Conservation (phyloP, 2,797 vertebrate species). For the Hypotaenidia philippensis region DNA sequence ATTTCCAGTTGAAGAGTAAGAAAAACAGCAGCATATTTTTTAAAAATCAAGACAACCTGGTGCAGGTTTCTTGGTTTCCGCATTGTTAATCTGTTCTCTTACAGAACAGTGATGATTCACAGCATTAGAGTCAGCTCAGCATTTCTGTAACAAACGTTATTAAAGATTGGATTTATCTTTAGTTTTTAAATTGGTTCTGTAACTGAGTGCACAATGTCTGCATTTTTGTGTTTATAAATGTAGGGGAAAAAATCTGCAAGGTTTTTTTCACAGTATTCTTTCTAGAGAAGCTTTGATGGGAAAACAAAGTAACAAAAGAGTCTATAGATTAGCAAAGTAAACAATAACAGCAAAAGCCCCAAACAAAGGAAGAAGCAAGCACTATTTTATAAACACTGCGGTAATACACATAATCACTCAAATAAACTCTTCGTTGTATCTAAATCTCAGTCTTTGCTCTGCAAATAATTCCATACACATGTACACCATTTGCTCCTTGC, state of each 20-base stretch:
- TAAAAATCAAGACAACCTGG: background rate
- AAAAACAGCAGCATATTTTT: background rate
- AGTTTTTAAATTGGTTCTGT: conserved; percentile 73
- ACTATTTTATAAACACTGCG: background rate
- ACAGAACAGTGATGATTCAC: conserved; percentile 23
- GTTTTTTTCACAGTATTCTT: conserved; percentile 64
- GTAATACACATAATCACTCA: background rate
- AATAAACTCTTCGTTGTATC: background rate
- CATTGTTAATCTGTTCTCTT: conserved; percentile 21
- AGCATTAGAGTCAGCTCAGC: conserved; percentile 21
- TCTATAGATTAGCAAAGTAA: conserved; percentile 71
- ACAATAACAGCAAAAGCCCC: conserved; percentile 42
- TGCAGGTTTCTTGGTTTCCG: background rate
- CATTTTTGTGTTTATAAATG: conserved; percentile 75
- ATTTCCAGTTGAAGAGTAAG: background rate
- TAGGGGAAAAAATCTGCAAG: conserved; percentile 53
- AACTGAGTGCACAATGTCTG: conserved; percentile 72
- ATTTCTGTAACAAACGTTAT: conserved; percentile 35
- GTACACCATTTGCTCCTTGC: background rate
- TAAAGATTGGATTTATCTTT: conserved; percentile 13
- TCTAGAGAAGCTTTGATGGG: conserved; percentile 64
- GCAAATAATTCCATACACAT: background rate
- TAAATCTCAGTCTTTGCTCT: background rate
- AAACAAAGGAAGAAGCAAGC: background rate
- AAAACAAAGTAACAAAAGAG: conserved; percentile 72